Percentiles rank a stretch among this genome's conserved stretches.
These are phyloP conservation scores for Ctenopoma multispine DNA, from an alignment of 2,797 vertebrate genomes.

Conservation along the genomic window DNA sequence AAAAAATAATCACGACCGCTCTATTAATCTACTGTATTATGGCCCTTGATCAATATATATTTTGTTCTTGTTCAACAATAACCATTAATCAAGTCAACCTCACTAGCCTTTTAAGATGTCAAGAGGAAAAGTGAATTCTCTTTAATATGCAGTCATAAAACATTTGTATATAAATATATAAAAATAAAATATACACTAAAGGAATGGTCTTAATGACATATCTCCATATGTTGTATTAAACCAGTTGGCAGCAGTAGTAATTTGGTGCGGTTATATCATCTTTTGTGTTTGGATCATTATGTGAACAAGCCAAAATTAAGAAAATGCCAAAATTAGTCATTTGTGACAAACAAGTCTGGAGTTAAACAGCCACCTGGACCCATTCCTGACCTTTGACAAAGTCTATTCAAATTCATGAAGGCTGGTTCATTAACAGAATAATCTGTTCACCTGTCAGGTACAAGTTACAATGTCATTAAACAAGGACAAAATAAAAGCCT, in stretches of 20 bases:
- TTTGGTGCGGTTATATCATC: neutral
- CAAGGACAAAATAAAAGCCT: conserved; percentile 33
- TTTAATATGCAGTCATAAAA: conserved; percentile 57
- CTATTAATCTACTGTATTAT: conserved; percentile 77
- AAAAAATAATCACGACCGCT: conserved; percentile 49
- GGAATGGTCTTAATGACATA: conserved; percentile 10
- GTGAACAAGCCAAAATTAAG: neutral
- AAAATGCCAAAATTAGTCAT: neutral
- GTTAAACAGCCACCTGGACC: neutral
- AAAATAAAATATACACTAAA: conserved; percentile 16
- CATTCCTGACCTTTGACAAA: conserved; percentile 16
- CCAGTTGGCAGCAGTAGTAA: neutral
- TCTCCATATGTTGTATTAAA: neutral
- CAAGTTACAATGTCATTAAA: conserved; percentile 19
- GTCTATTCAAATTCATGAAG: conserved; percentile 31
- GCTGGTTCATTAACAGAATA: conserved; percentile 24
- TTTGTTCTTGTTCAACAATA: conserved; percentile 81
- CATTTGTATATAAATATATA: conserved; percentile 14
- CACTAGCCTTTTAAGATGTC: conserved; percentile 67
- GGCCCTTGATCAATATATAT: conserved; percentile 79
- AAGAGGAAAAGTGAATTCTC: conserved; percentile 36
- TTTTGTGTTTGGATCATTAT: neutral
- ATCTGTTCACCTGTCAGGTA: conserved; percentile 33
- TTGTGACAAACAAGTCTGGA: neutral
- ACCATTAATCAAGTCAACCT: conserved; percentile 80